These are phyloP conservation scores for Drosophila flavopinicola DNA, from an alignment of 2,888 invertebrate species.

Conservation along the genomic window DNA sequence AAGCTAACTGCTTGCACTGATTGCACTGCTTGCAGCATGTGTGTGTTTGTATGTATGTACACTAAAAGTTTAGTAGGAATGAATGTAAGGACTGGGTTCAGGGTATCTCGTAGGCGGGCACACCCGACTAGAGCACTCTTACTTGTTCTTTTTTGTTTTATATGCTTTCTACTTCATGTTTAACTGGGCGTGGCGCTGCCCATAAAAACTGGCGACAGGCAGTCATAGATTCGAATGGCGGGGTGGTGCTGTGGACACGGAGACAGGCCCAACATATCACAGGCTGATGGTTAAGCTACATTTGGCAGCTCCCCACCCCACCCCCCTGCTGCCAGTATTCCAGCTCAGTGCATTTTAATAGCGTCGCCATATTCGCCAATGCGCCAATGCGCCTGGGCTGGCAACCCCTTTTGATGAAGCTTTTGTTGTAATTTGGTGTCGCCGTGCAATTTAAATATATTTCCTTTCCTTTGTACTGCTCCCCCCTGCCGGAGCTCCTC, in stretches of 20 bases:
- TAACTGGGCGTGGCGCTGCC: conserved; percentile 50
- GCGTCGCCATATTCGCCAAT: conserved; percentile 47
- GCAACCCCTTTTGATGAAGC: conserved; percentile 13
- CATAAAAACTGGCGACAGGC: conserved; percentile 60
- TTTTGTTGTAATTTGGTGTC: conserved; percentile 36
- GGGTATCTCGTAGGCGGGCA: no score
- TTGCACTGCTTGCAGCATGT: no score
- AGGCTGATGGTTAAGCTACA: conserved; percentile 59
- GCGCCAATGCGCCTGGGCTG: conserved; percentile 20
- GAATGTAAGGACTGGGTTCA: no score
- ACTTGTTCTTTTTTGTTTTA: conserved; percentile 1
- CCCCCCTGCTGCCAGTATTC: conserved; percentile 24
- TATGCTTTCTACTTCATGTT: conserved; percentile 28
- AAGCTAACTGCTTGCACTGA: no score
- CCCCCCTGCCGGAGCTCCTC: no score
- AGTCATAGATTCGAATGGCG: conserved; percentile 60
- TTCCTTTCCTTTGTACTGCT: conserved; percentile 28
- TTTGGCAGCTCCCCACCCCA: conserved; percentile 44
- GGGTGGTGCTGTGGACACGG: background rate
- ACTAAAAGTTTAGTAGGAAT: no score
- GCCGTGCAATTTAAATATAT: conserved; percentile 52
- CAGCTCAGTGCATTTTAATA: conserved; percentile 65
- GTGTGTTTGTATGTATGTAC: no score
- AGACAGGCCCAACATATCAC: conserved; percentile 34
- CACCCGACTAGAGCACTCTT: no score